These are phyloP conservation scores for Metalampra italica DNA, from an alignment of 2,888 invertebrate genomes.

Conservation along the genomic window DNA sequence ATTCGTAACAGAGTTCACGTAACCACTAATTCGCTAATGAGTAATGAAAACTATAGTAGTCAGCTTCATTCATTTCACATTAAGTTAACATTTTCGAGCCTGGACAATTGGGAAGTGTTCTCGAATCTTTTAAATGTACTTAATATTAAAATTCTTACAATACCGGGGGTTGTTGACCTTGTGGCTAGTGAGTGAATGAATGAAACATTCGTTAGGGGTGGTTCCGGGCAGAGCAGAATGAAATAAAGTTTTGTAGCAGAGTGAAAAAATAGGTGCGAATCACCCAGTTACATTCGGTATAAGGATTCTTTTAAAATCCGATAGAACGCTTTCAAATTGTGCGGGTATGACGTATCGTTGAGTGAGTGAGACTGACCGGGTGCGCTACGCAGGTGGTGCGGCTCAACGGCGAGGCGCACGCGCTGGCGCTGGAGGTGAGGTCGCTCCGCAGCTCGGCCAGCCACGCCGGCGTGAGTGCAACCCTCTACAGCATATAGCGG, in stretches of 20 bases:
- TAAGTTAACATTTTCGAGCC: neutral
- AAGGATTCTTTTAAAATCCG: neutral
- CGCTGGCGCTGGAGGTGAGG: slow-evolving; percentile 82
- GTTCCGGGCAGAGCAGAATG: no score
- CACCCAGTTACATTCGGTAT: no score
- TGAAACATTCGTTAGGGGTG: no score
- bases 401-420: slow-evolving; percentile 85
- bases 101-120: neutral
- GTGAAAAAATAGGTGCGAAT: no score
- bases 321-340: neutral
- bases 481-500: slow-evolving; percentile 65
- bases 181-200: no score
- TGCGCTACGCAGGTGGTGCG: slow-evolving; percentile 68
- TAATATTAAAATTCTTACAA: no score
- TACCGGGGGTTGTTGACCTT: no score
- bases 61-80: no score
- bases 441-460: slow-evolving; percentile 47
- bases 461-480: slow-evolving; percentile 64
- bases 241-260: no score
- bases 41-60: no score
- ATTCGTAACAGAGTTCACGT: no score
- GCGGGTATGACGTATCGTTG: neutral
- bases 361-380: neutral
- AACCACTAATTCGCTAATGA: no score
- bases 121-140: neutral